phyloP scores from a whole-genome alignment of 2,797 vertebrate species.

The Lutjanus argentimaculatus region DNA sequence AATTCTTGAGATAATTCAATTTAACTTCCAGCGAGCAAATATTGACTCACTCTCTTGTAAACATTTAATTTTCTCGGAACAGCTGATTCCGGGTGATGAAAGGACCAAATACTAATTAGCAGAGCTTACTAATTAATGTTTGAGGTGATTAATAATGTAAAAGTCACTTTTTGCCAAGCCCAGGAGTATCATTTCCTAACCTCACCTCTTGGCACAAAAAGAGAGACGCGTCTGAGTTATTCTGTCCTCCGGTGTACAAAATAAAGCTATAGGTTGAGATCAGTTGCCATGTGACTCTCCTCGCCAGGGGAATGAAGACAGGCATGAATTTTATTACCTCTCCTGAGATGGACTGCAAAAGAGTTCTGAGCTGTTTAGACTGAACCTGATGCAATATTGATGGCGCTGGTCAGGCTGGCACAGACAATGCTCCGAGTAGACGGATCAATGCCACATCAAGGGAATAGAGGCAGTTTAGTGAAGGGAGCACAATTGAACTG shows the following conservation, averaged over 20 bases:
- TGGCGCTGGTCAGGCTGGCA: constrained; percentile 66
- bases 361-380: constrained; percentile 75
- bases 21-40: constrained; percentile 59
- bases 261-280: constrained; percentile 38
- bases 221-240: constrained; percentile 11
- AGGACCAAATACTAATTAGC: constrained; percentile 64
- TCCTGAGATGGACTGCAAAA: constrained; percentile 58
- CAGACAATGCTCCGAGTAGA: constrained; percentile 68
- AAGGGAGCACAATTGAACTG: constrained; percentile 53
- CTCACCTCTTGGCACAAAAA: constrained; percentile 28
- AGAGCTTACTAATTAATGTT: constrained; percentile 65
- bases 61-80: constrained; percentile 60
- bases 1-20: constrained; percentile 63
- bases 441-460: constrained; percentile 80
- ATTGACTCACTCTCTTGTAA: constrained; percentile 58
- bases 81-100: constrained; percentile 53
- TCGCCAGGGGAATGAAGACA: constrained; percentile 59
- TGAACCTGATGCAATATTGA: constrained; percentile 82
- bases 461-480: constrained; percentile 66
- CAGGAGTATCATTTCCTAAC: constrained; percentile 32
- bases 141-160: constrained; percentile 66
- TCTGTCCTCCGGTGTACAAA: constrained; percentile 12
- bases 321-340: constrained; percentile 59
- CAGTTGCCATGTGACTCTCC: constrained; percentile 36
- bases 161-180: constrained; percentile 46